These are phyloP conservation scores for Pseudomugil tenellus DNA, from an alignment of 2,797 vertebrate genomes.

Conservation along the genomic window DNA sequence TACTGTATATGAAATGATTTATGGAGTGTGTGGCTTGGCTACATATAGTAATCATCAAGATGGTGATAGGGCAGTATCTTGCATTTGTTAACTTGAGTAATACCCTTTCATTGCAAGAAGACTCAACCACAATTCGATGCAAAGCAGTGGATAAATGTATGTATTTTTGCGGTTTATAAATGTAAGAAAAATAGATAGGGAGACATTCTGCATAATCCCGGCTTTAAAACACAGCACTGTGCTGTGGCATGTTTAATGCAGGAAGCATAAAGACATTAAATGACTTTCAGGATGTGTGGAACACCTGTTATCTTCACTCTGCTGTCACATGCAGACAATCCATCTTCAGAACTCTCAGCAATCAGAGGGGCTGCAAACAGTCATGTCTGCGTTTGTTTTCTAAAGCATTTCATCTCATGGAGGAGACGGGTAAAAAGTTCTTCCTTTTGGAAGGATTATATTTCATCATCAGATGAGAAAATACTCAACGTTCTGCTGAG, in stretches of 20 bases:
- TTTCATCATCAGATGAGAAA: slow-evolving; percentile 72
- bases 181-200: slow-evolving; percentile 1
- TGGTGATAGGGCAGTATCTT: slow-evolving; percentile 37
- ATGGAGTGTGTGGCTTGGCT: slow-evolving; percentile 30
- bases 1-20: slow-evolving; percentile 56
- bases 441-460: slow-evolving; percentile 29
- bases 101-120: slow-evolving; percentile 48
- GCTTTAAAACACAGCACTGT: slow-evolving; percentile 41
- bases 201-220: slow-evolving; percentile 40
- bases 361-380: slow-evolving; percentile 19
- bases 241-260: slow-evolving; percentile 48
- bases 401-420: slow-evolving; percentile 11
- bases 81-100: slow-evolving; percentile 56
- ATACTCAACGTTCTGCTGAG: slow-evolving; percentile 63
- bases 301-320: slow-evolving; percentile 57
- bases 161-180: slow-evolving; percentile 26
- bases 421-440: slow-evolving; percentile 29
- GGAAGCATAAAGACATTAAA: slow-evolving; percentile 50
- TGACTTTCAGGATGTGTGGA: slow-evolving; percentile 55
- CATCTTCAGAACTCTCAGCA: slow-evolving; percentile 16
- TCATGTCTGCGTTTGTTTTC: slow-evolving; percentile 27
- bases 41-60: slow-evolving; percentile 28
- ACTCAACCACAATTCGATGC: slow-evolving; percentile 43
- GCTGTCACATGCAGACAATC: slow-evolving; percentile 32
- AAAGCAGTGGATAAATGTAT: slow-evolving; percentile 49